Percentiles rank a stretch among this genome's conserved stretches.
Evolutionary conservation across 1,140 invertebrate species (phyloP).

Genomic region (Probaryconus sp.): DNA sequence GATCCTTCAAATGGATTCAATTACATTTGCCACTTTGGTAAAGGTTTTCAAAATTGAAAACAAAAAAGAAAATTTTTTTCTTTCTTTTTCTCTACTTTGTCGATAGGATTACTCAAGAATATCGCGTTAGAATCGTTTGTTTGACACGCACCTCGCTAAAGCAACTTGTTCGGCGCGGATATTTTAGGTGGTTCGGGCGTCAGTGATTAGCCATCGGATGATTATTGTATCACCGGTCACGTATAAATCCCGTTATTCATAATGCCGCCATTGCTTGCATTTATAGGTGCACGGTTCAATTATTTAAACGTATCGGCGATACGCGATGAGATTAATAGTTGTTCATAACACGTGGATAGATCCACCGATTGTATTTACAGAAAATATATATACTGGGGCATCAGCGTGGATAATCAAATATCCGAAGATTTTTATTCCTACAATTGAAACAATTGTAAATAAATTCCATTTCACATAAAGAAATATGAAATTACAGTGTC

Average conservation of each 20-base stretch:
- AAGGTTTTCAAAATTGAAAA: conserved; percentile 27
- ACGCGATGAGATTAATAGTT: conserved; percentile 35
- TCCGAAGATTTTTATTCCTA: no score
- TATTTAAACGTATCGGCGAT: conserved; percentile 42
- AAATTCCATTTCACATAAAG: no score
- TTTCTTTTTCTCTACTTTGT: conserved; percentile 34
- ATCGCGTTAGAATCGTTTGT: conserved; percentile 39
- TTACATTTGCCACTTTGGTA: no score
- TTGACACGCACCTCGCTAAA: conserved; percentile 46
- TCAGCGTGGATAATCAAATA: no score
- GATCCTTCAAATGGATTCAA: no score
- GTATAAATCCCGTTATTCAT: conserved; percentile 54
- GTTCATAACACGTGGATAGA: conserved; percentile 8
- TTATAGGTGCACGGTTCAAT: conserved; percentile 34
- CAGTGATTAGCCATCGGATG: conserved; percentile 41
- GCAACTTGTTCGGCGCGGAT: conserved; percentile 53
- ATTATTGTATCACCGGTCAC: conserved; percentile 49
- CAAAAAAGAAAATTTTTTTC: no score
- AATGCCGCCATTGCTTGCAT: conserved; percentile 46
- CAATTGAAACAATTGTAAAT: no score
- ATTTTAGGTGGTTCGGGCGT: conserved; percentile 52
- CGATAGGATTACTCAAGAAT: conserved; percentile 26
- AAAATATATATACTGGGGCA: no score
- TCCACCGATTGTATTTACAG: conserved; percentile 15
- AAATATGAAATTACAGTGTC: no score